Base-by-base conservation (phyloP, 2,888 invertebrate species). In the Chouioia cunea region DNA sequence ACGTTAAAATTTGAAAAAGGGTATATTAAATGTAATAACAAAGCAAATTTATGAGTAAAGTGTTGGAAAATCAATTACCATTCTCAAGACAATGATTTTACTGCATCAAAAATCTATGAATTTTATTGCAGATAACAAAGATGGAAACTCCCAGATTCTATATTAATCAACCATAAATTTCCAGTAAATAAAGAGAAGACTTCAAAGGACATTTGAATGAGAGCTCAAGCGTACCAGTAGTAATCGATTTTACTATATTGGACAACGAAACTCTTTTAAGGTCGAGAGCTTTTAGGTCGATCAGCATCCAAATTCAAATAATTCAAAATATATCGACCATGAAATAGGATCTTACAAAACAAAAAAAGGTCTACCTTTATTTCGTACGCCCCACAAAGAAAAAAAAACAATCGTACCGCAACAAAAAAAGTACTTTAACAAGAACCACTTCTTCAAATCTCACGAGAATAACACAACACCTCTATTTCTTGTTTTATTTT, bases 231-330 rank as follows among this genome's bases (percentile, higher is more conserved):
- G 47, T 47, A 6, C 36, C 10, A 10, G 36, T 60, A 43, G 56
- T 68, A 62, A 68, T 62, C 56, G 62, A 68, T 68, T 62, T 44
- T 22, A 56, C 56, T 46, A 56, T n/a, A n/a, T 54, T 15, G 62
- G 56, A 68, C 68, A 68, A 23, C 16, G 62, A 68, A 68, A 62
- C 50, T 62, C 62, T 68, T 68, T 68, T 50, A 68, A 44, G 43
- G 56, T 56, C 16, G 62, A 68, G 54, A n/a, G 68, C 68, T 62
- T 68, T 68, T 36, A 62, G 68, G 48, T 68, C 62, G 68, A 62
- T 62, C 56, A 62, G 53, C 52, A 47, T 60, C 62, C 36, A 62
- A 53, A 67, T 47, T 62, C 56, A 50, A 36, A 16, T 47, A 36
- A 47, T 60, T 58, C 27, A 36, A 60, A 52, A 44, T 47, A 50